Conservation (phyloP, 2,888 invertebrate species). For the Epinotia ramella region DNA sequence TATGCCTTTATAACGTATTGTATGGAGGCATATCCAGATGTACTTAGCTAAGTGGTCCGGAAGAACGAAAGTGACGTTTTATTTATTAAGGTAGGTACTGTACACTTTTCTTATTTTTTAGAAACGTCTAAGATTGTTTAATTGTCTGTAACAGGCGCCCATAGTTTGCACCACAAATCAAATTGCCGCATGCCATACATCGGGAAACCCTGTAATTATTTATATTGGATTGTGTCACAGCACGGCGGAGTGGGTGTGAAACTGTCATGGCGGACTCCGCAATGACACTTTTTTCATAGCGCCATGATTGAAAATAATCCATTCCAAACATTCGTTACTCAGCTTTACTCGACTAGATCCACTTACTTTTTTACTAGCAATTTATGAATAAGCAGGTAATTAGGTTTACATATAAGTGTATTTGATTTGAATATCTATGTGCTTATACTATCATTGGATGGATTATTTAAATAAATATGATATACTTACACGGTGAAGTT, state of each 20-base stretch:
- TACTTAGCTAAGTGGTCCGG: too few relatives aligned
- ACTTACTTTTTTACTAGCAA: too few relatives aligned
- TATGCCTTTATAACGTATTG: too few relatives aligned
- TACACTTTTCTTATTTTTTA: background rate
- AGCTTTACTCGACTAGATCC: background rate
- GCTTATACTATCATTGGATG: too few relatives aligned
- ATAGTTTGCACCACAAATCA: conserved; percentile 17
- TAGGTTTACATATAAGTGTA: too few relatives aligned
- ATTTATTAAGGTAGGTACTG: too few relatives aligned
- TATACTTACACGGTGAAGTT: too few relatives aligned
- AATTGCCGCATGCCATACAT: conserved; percentile 37
- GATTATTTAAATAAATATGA: too few relatives aligned
- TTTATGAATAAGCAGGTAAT: too few relatives aligned
- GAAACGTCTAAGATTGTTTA: background rate
- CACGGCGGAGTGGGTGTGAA: conserved; percentile 23
- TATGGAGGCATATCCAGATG: too few relatives aligned
- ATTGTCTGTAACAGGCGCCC: background rate
- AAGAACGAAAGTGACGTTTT: too few relatives aligned
- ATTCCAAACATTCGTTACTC: background rate
- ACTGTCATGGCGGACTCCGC: conserved; percentile 13
- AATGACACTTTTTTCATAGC: background rate
- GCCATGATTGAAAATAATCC: background rate
- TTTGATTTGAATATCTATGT: too few relatives aligned
- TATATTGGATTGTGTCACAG: conserved; percentile 39
- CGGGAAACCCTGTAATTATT: conserved; percentile 37